Conservation (phyloP, 2,113 vertebrate species). For the Saguinus midas region DNA sequence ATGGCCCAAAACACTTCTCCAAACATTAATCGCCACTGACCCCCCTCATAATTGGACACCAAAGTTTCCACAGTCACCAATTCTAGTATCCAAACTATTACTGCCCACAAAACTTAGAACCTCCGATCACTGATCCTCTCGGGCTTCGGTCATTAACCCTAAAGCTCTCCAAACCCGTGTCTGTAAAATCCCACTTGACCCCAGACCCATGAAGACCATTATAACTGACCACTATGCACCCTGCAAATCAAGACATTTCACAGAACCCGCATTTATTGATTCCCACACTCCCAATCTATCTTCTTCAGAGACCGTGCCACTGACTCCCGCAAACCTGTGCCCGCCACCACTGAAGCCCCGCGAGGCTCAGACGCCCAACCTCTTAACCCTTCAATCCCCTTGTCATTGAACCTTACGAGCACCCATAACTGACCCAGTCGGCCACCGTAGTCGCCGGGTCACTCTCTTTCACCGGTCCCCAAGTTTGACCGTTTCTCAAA, state of each 20-base stretch:
- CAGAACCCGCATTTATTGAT: constrained; percentile 3
- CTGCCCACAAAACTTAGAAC: background rate
- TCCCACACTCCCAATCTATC: background rate
- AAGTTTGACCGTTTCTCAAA: background rate
- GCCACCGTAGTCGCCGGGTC: background rate
- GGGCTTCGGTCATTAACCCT: background rate
- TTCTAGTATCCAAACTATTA: background rate
- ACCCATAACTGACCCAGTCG: constrained; percentile 12
- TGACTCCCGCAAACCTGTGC: background rate
- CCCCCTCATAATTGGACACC: background rate
- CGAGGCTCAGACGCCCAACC: background rate
- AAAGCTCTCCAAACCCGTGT: background rate
- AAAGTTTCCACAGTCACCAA: constrained; percentile 2
- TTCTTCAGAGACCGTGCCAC: background rate
- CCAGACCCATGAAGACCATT: background rate
- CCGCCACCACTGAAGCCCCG: background rate
- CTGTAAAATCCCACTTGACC: background rate
- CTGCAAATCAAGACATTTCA: background rate
- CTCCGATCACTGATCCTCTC: background rate
- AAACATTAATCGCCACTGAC: background rate
- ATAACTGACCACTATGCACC: background rate
- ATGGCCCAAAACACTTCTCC: background rate
- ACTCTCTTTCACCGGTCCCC: background rate
- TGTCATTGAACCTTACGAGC: background rate
- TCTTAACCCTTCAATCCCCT: background rate